These are phyloP conservation scores for Maniola jurtina DNA, from an alignment of 1,140 invertebrate genomes.

Conservation along the genomic window DNA sequence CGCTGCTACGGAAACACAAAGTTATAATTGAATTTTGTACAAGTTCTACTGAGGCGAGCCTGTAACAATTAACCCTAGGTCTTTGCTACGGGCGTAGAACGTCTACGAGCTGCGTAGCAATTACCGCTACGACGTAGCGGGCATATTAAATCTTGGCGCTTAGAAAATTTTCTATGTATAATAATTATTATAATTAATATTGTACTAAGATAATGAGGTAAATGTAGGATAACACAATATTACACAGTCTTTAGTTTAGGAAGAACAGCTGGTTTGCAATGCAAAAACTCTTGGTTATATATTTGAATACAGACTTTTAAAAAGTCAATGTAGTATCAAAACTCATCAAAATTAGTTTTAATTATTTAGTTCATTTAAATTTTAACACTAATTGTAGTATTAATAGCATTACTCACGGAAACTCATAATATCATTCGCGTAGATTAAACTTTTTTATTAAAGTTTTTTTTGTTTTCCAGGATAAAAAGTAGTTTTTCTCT, in stretches of 20 bases:
- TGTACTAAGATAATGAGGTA: not conserved
- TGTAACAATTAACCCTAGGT: conserved; percentile 67
- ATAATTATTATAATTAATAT: not conserved
- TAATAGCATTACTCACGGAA: too few species aligned
- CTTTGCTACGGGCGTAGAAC: conserved; percentile 56
- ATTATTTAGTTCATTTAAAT: too few species aligned
- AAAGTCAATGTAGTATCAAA: too few species aligned
- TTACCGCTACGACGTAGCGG: conserved; percentile 68
- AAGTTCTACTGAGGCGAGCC: conserved; percentile 23
- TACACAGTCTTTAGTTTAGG: not conserved
- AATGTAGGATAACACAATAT: not conserved
- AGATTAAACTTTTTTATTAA: too few species aligned
- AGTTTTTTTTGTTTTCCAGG: too few species aligned
- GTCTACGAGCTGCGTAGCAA: conserved; percentile 70
- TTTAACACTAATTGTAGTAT: too few species aligned
- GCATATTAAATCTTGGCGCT: conserved; percentile 40
- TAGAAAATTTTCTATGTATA: conserved; percentile 40
- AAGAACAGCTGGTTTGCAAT: too few species aligned
- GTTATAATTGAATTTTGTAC: conserved; percentile 21
- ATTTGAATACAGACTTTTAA: too few species aligned
- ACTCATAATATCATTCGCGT: too few species aligned
- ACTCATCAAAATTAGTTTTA: too few species aligned
- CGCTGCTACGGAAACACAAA: not conserved
- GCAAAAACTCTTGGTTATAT: too few species aligned
- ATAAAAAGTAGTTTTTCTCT: too few species aligned